Conservation (phyloP, 1,140 invertebrate species). For the Planococcus citri region DNA sequence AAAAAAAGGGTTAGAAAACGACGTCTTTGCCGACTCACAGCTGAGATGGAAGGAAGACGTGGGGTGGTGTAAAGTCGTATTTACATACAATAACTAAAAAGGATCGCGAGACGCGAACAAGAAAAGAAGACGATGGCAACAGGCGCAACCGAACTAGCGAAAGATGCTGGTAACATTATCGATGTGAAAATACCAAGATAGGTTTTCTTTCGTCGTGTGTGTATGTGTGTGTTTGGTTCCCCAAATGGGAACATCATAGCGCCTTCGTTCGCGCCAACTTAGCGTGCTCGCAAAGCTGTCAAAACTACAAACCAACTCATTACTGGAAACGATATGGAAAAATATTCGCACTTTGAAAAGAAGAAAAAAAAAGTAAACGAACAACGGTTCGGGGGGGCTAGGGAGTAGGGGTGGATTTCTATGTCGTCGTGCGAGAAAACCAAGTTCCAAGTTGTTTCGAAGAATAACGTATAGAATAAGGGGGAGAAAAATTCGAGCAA, state of each 20-base stretch:
- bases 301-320: slow-evolving; percentile 1
- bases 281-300: not conserved
- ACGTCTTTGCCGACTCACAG: no score
- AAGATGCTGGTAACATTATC: not conserved
- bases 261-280: not conserved
- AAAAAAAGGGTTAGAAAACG: not conserved
- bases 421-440: not conserved
- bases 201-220: no score
- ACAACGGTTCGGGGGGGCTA: no score
- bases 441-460: not conserved
- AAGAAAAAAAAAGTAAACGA: no score
- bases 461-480: not conserved
- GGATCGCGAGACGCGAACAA: no score
- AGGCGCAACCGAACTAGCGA: no score
- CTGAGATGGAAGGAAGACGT: no score
- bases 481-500: no score
- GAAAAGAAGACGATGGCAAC: not conserved
- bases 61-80: not conserved
- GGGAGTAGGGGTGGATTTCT: no score
- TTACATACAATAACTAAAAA: not conserved
- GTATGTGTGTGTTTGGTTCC: not conserved
- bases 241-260: not conserved
- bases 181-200: not conserved
- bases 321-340: not conserved
- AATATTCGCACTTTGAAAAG: no score